Evolutionary conservation across 2,113 vertebrate species (phyloP).

Genomic region (Bettongia penicillata): DNA sequence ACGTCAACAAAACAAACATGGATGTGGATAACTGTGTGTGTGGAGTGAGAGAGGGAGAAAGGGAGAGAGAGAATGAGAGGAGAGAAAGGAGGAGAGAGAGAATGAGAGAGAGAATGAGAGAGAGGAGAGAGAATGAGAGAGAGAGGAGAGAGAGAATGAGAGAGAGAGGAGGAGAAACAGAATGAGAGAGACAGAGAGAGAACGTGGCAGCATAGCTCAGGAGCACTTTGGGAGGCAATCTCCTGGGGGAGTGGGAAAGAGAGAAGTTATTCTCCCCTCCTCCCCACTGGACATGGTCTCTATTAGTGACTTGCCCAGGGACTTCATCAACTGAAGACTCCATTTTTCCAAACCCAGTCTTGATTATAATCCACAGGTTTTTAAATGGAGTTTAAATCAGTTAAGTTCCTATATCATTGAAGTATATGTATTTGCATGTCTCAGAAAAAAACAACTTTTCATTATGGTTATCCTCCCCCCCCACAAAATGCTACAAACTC

Average conservation of each 20-base stretch:
- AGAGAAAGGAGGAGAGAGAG: too few relatives aligned
- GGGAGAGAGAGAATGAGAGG: not conserved
- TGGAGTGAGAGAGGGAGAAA: too few relatives aligned
- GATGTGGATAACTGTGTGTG: not conserved
- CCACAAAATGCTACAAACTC: not conserved
- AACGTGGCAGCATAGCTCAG: too few relatives aligned
- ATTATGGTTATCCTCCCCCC: not conserved
- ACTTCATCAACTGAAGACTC: not conserved
- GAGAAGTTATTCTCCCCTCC: not conserved
- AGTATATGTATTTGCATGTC: not conserved
- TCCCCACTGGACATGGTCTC: not conserved
- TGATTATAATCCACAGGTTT: not conserved
- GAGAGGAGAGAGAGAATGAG: not conserved
- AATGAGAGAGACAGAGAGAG: too few relatives aligned
- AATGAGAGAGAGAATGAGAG: too few relatives aligned
- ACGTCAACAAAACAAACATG: not conserved
- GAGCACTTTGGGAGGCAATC: not conserved
- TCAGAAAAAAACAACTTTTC: too few relatives aligned
- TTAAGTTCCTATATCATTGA: too few relatives aligned
- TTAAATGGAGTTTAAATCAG: not conserved
- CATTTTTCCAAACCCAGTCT: not conserved
- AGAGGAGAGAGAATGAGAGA: rapidly evolving
- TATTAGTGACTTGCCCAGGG: too few relatives aligned
- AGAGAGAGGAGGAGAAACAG: too few relatives aligned
- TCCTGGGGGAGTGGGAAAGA: not conserved